Evolutionary conservation across 1,140 invertebrate genomes (phyloP).

Genomic region (Portunus trituberculatus): DNA sequence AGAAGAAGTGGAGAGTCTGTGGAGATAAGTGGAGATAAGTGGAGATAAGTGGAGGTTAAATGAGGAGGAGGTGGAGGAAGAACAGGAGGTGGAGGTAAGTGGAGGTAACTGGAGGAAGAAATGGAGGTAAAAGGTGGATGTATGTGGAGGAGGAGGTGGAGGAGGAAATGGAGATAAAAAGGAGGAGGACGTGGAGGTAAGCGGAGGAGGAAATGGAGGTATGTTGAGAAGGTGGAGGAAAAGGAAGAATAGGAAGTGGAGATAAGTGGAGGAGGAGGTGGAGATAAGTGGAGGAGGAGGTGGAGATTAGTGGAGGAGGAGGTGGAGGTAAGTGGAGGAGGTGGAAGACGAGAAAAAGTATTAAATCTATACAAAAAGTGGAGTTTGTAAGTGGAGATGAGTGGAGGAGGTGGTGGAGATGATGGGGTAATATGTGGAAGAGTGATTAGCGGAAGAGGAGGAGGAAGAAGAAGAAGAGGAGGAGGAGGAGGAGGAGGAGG

Average conservation of each 20-base stretch:
- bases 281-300: not conserved
- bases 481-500: too few species aligned
- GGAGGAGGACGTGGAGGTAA: not conserved
- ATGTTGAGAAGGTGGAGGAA: not conserved
- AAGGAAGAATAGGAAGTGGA: not conserved
- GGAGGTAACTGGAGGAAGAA: not conserved
- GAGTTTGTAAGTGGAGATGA: too few species aligned
- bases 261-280: not conserved
- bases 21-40: conserved; percentile 50
- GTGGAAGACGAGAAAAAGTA: too few species aligned
- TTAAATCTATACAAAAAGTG: too few species aligned
- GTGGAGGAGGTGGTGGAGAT: too few species aligned
- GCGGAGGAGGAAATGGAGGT: not conserved
- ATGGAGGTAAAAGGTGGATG: not conserved
- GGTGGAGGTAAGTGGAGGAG: not conserved
- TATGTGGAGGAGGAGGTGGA: not conserved
- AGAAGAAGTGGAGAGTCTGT: conserved; percentile 83
- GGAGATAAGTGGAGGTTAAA: not conserved
- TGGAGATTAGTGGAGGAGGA: not conserved
- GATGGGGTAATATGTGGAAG: not conserved
- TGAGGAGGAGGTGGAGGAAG: not conserved
- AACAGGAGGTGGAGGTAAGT: not conserved
- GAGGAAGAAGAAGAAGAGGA: not conserved
- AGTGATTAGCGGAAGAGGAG: not conserved
- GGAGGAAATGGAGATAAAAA: not conserved